phyloP scores from a whole-genome alignment of 2,888 invertebrate species.

The Scaptomyza polygonia region DNA sequence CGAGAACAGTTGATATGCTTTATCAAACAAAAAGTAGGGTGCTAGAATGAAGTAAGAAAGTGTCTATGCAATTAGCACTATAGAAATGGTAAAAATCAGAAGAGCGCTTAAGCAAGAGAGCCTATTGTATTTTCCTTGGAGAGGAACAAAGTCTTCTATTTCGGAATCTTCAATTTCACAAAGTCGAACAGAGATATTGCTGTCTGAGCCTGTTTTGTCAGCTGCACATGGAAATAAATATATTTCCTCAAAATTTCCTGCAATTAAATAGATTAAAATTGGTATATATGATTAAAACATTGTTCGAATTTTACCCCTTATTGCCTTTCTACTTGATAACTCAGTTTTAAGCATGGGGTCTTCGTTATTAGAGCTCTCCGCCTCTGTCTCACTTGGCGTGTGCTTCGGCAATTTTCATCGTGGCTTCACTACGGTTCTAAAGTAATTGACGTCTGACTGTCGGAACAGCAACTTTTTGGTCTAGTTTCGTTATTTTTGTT shows the following conservation, averaged over 20 bases:
- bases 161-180: constrained; percentile 97
- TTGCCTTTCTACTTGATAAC: constrained; percentile 86
- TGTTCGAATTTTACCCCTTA: constrained; percentile 54
- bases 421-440: too few species aligned
- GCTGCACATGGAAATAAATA: constrained; percentile 83
- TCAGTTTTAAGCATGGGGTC: constrained; percentile 54
- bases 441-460: too few species aligned
- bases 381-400: constrained; percentile 88
- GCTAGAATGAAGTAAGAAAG: too few species aligned
- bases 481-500: too few species aligned
- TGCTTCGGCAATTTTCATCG: too few species aligned
- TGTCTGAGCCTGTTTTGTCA: constrained; percentile 87
- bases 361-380: constrained; percentile 83
- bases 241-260: constrained; percentile 86
- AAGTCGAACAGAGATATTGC: constrained; percentile 93
- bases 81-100: too few species aligned
- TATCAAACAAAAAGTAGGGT: too few species aligned
- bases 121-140: constrained; percentile 47
- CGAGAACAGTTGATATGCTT: too few species aligned
- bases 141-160: constrained; percentile 86
- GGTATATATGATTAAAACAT: not conserved
- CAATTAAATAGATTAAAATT: constrained; percentile 80
- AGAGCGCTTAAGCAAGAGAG: too few species aligned
- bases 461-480: too few species aligned
- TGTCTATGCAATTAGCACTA: too few species aligned